A percentile compares a stretch with the other conserved stretches of the same genome.
These are phyloP conservation scores for Lasioglossum malachurum DNA, from an alignment of 2,888 invertebrate species.

Conservation along the genomic window DNA sequence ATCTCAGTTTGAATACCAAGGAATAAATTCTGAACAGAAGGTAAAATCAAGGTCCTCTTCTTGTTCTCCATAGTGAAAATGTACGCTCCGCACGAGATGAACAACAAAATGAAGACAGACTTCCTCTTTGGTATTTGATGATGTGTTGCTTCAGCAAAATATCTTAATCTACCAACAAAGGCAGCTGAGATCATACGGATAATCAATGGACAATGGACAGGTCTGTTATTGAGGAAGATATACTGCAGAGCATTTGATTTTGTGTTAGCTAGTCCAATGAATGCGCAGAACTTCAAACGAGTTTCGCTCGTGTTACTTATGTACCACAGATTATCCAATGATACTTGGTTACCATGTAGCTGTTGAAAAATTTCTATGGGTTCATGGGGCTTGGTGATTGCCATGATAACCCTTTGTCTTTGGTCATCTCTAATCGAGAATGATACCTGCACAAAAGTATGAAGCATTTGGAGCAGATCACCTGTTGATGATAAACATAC, in stretches of 20 bases:
- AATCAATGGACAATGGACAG: slow-evolving; percentile 61
- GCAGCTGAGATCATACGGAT: slow-evolving; percentile 32
- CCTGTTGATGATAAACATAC: background rate
- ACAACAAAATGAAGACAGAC: slow-evolving; percentile 56
- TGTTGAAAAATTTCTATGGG: slow-evolving; percentile 69
- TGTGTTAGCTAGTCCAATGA: slow-evolving; percentile 67
- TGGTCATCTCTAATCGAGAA: slow-evolving; percentile 90
- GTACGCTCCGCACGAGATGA: slow-evolving; percentile 43
- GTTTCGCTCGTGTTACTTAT: slow-evolving; percentile 42
- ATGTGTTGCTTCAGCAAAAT: background rate
- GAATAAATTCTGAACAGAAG: slow-evolving; percentile 42
- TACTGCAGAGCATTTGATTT: slow-evolving; percentile 45
- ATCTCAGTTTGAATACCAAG: slow-evolving; percentile 32
- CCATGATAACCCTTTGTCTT: slow-evolving; percentile 86
- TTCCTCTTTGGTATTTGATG: background rate
- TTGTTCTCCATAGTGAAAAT: slow-evolving; percentile 28
- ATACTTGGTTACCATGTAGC: slow-evolving; percentile 59
- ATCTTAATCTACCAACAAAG: slow-evolving; percentile 15
- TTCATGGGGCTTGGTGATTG: slow-evolving; percentile 72
- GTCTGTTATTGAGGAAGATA: slow-evolving; percentile 73
- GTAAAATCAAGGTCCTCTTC: slow-evolving; percentile 45
- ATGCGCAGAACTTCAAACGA: slow-evolving; percentile 59
- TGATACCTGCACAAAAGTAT: slow-evolving; percentile 84
- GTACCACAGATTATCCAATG: slow-evolving; percentile 53
- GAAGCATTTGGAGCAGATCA: background rate